Conservation (phyloP, 2,888 invertebrate genomes). For the Mamestra brassicae region DNA sequence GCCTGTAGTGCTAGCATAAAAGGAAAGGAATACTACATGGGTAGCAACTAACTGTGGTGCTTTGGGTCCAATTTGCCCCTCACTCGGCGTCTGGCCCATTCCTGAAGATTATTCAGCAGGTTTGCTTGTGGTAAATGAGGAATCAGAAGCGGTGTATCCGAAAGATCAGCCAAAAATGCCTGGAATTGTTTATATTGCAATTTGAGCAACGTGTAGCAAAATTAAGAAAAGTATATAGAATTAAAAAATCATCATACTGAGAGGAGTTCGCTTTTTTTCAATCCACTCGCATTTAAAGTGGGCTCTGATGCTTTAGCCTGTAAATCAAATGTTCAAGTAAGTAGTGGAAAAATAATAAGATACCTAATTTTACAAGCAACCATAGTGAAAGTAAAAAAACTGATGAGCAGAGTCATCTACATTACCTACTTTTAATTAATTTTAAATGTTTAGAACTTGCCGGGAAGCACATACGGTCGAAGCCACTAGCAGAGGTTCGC, state of each 20-base stretch:
- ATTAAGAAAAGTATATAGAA: neutral
- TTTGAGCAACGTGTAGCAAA: neutral
- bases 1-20: neutral
- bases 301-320: constrained; percentile 77
- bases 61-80: constrained; percentile 76
- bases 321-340: constrained; percentile 16
- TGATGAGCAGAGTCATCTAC: neutral
- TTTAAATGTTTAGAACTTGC: too few species aligned
- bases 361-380: too few species aligned
- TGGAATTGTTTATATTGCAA: constrained; percentile 54
- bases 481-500: too few species aligned
- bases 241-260: constrained; percentile 70
- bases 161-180: constrained; percentile 84
- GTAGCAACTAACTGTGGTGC: constrained; percentile 74
- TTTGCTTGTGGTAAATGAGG: constrained; percentile 85
- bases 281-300: constrained; percentile 75
- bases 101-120: constrained; percentile 80
- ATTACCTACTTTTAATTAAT: too few species aligned
- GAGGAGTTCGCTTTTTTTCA: constrained; percentile 79
- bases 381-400: neutral
- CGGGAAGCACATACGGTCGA: too few species aligned
- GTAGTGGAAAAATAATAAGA: neutral
- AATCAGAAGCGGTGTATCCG: constrained; percentile 80
- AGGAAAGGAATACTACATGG: neutral
- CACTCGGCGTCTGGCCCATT: constrained; percentile 82